Evolutionary conservation across 2,113 vertebrate genomes (phyloP).

Genomic region (Burhinus oedicnemus): DNA sequence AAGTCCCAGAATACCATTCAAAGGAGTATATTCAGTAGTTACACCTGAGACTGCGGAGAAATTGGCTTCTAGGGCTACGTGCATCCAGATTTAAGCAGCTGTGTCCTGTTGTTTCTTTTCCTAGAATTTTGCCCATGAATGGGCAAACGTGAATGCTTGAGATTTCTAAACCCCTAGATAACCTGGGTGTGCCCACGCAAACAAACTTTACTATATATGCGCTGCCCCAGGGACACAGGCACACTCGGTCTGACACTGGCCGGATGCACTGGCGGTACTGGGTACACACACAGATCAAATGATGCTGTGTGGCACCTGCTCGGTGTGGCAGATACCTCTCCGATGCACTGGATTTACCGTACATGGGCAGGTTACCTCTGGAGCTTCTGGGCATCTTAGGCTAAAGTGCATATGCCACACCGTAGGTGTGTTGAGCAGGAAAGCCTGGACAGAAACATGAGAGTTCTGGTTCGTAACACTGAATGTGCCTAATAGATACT

Average conservation of each 20-base stretch:
- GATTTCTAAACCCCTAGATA: neutral
- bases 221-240: neutral
- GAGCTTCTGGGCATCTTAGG: neutral
- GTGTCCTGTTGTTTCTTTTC: neutral
- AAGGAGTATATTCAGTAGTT: neutral
- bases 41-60: neutral
- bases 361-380: neutral
- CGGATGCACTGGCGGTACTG: accelerated
- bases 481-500: conserved; percentile 12
- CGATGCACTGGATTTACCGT: neutral
- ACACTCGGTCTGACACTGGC: accelerated
- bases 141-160: neutral
- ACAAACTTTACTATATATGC: neutral
- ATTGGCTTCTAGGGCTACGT: neutral
- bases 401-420: neutral
- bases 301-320: neutral
- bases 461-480: neutral
- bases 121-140: neutral
- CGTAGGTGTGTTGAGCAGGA: neutral
- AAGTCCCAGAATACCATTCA: neutral
- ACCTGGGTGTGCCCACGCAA: neutral
- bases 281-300: neutral
- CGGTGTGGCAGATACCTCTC: neutral
- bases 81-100: neutral
- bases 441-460: neutral